Base-by-base conservation (phyloP, 2,888 invertebrate species). In the Exephanes ischioxanthus region DNA sequence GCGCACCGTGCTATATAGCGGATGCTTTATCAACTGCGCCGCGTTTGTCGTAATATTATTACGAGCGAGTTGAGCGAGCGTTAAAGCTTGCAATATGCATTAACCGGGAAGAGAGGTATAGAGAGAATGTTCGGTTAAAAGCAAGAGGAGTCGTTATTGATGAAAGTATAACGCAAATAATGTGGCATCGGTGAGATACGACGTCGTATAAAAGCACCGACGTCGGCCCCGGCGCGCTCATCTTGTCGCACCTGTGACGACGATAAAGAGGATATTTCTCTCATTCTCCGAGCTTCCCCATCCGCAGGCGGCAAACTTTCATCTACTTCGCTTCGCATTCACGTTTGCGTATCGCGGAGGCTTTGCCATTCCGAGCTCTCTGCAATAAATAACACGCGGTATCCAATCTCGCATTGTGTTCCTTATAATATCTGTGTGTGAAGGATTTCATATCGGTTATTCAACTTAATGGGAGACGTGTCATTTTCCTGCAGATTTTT, bases 121-220 rank as follows among this genome's bases (percentile, higher is more conserved):
- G 26, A 37, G 37, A 22, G 33, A 58, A 41, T 14, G 79, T 16
- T 41, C 30, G 45, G 66, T 68, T 53, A 67, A 55, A 55, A 58
- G 66, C 58, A 19, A 41, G 63, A 66, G 33, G 63, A 83, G 63
- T 79, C 82, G 71, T 85, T 85, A 80, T 80, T 82, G 79, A 85
- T 82, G 76, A 75, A 85, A 83, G 73, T 85, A 66, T 82, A 76
- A 83, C 71, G 71, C 82, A 66, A 83, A 83, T 85, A 80, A 83
- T 72, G 76, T 72, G 66, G 76, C 82, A 80, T 79, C 75, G 51
- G 79, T 80, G 85, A 85, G 68, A 85, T 85, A 85, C 81, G 85
- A 82, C 78, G 61, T 85, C 85, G 78, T 79, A 85, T 82, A 85
- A 82, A 82, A 67, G 55, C 63, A 26, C 51, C 68, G 61, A 41